phyloP scores from a whole-genome alignment of 2,888 invertebrate genomes.

The Synanthedon myopaeformis region DNA sequence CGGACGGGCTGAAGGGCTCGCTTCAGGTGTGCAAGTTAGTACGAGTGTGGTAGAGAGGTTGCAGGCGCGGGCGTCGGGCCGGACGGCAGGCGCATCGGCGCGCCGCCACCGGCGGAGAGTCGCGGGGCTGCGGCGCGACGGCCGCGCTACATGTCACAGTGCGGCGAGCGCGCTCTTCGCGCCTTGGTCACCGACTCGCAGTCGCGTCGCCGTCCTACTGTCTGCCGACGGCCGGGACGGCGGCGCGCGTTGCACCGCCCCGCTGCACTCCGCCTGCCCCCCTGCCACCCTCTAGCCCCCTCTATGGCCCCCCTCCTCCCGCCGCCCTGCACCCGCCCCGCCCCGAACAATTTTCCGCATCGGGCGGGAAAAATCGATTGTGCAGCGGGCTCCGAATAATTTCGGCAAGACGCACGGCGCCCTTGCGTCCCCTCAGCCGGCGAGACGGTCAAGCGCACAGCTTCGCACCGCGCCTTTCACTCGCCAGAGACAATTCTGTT shows the following conservation, averaged over 20 bases:
- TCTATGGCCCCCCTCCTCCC: constrained; percentile 35
- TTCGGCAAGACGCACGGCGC: constrained; percentile 70
- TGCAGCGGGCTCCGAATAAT: constrained; percentile 69
- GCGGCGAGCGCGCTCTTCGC: constrained; percentile 66
- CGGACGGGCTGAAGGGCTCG: constrained; percentile 60
- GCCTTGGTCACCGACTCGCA: constrained; percentile 67
- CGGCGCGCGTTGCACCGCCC: constrained; percentile 68
- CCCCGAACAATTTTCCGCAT: constrained; percentile 70
- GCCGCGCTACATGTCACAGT: constrained; percentile 63
- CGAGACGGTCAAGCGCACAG: constrained; percentile 16
- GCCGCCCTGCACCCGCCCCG: constrained; percentile 55
- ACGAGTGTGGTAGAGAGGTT: constrained; percentile 33
- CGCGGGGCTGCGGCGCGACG: constrained; percentile 61
- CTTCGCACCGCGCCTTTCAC: constrained; percentile 31
- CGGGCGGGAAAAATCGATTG: constrained; percentile 72
- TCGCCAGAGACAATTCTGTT: constrained; percentile 8
- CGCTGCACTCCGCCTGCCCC: constrained; percentile 67
- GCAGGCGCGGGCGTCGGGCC: constrained; percentile 50
- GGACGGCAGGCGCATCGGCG: constrained; percentile 62
- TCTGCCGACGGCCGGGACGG: constrained; percentile 58
- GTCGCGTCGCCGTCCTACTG: constrained; percentile 71
- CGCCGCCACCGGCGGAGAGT: constrained; percentile 56
- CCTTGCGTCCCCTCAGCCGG: constrained; percentile 39
- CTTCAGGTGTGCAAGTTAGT: constrained; percentile 46
- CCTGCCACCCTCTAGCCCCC: constrained; percentile 48